Evolutionary conservation across 2,797 vertebrate genomes (phyloP).

Genomic region (Salarias fasciatus): DNA sequence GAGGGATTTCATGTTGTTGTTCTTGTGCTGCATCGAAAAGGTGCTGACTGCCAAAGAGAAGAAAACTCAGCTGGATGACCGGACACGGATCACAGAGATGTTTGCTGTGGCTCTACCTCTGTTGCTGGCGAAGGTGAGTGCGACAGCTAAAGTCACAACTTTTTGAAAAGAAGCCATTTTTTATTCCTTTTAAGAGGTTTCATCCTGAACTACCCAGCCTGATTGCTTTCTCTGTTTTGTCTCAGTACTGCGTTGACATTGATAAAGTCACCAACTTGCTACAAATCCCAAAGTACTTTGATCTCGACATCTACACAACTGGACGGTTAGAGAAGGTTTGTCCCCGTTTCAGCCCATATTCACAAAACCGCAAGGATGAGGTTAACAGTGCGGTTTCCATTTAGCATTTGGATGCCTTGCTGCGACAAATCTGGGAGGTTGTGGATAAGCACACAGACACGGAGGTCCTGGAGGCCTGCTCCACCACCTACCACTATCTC

Average conservation of each 20-base stretch:
- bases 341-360: background rate
- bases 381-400: background rate
- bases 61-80: slow-evolving; percentile 95
- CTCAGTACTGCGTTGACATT: slow-evolving; percentile 93
- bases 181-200: background rate
- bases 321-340: slow-evolving; percentile 95
- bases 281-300: slow-evolving; percentile 94
- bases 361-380: slow-evolving; percentile 49
- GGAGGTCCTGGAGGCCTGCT: slow-evolving; percentile 96
- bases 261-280: slow-evolving; percentile 95
- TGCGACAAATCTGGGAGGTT: slow-evolving; percentile 95
- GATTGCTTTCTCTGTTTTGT: background rate
- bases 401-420: slow-evolving; percentile 95
- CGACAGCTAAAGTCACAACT: no score
- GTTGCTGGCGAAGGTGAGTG: slow-evolving; percentile 91
- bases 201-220: background rate
- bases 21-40: slow-evolving; percentile 73
- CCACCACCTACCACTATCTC: slow-evolving; percentile 95
- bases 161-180: no score
- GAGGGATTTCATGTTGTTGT: background rate
- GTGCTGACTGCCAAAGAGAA: slow-evolving; percentile 97
- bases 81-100: slow-evolving; percentile 95
- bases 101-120: slow-evolving; percentile 94
- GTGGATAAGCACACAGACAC: slow-evolving; percentile 97
- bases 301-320: slow-evolving; percentile 97